Evolutionary conservation across 2,888 invertebrate genomes (phyloP).

Genomic region (Eristalis intricaria): DNA sequence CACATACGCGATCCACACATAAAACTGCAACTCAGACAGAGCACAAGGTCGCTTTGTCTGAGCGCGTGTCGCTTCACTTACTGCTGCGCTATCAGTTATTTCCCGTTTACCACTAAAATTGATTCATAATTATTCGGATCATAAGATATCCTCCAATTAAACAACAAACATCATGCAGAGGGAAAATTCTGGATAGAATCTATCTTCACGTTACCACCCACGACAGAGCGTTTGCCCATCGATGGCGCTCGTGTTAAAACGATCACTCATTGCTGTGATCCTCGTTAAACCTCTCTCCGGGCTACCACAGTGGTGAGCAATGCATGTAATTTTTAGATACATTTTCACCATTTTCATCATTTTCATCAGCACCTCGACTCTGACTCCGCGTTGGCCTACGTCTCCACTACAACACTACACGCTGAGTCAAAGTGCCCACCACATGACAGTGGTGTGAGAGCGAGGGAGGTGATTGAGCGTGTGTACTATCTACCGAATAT

Average conservation of each 20-base stretch:
- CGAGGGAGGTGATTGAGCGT: slow-evolving; percentile 10
- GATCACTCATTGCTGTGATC: slow-evolving; percentile 34
- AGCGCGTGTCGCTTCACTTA: slow-evolving; percentile 20
- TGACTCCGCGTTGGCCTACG: slow-evolving; percentile 13
- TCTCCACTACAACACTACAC: slow-evolving; percentile 16
- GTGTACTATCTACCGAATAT: slow-evolving; percentile 12
- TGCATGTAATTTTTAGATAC: slow-evolving; percentile 37
- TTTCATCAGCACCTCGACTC: slow-evolving; percentile 20
- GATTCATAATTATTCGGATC: not conserved
- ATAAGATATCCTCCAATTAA: not conserved
- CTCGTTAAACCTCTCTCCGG: not conserved
- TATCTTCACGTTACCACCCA: slow-evolving; percentile 16
- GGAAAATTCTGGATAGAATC: slow-evolving; percentile 7
- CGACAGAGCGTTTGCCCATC: not conserved
- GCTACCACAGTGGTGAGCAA: slow-evolving; percentile 33
- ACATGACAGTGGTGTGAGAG: slow-evolving; percentile 1
- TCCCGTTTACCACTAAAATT: slow-evolving; percentile 2
- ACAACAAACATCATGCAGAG: not conserved
- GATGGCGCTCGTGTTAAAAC: not conserved
- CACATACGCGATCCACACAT: not conserved
- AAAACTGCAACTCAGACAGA: slow-evolving; percentile 15
- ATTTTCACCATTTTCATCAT: slow-evolving; percentile 37
- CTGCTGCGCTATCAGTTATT: not conserved
- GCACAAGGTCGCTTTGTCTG: slow-evolving; percentile 42
- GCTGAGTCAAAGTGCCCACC: slow-evolving; percentile 27